These are phyloP conservation scores for Matsumurasca onukii DNA, from an alignment of 1,140 invertebrate genomes.

Conservation along the genomic window DNA sequence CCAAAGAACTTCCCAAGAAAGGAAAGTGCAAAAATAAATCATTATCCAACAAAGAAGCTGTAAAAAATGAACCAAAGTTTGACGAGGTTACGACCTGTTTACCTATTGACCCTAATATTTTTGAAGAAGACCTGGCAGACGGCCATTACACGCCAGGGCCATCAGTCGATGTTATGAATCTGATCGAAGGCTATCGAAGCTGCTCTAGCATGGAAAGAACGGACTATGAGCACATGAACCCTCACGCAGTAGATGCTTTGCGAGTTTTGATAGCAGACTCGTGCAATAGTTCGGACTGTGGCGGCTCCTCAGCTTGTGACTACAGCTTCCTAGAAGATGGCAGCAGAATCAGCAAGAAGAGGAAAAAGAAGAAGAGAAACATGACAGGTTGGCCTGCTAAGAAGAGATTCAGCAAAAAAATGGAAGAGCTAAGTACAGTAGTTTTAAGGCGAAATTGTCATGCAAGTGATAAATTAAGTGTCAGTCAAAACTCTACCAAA, in stretches of 20 bases:
- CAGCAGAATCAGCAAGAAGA: constrained; percentile 17
- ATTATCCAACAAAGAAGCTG: background rate
- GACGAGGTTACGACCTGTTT: constrained; percentile 9
- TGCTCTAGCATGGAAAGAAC: constrained; percentile 30
- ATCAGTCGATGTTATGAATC: constrained; percentile 2
- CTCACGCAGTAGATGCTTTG: constrained; percentile 26
- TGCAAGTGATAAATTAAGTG: background rate
- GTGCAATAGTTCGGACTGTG: constrained; percentile 33
- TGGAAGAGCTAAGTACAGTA: constrained; percentile 13
- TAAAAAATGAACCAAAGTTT: constrained; percentile 7
- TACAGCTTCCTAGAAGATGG: constrained; percentile 28
- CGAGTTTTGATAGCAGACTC: constrained; percentile 19
- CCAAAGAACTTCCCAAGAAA: constrained; percentile 1
- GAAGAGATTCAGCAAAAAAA: constrained; percentile 15
- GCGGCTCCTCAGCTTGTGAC: constrained; percentile 28
- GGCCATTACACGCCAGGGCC: background rate
- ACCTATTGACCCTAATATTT: constrained; percentile 18
- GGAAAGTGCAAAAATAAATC: constrained; percentile 10
- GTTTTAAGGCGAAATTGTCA: constrained; percentile 16
- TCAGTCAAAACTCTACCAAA: background rate
- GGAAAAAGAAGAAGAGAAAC: constrained; percentile 32
- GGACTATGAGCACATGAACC: constrained; percentile 27
- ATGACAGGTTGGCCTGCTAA: constrained; percentile 31
- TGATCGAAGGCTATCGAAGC: constrained; percentile 16
- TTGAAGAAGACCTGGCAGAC: background rate